Evolutionary conservation across 2,888 invertebrate species (phyloP), one percentile per base, ranked within the genome.

Genomic region (Cosmorhoe ocellata): DNA sequence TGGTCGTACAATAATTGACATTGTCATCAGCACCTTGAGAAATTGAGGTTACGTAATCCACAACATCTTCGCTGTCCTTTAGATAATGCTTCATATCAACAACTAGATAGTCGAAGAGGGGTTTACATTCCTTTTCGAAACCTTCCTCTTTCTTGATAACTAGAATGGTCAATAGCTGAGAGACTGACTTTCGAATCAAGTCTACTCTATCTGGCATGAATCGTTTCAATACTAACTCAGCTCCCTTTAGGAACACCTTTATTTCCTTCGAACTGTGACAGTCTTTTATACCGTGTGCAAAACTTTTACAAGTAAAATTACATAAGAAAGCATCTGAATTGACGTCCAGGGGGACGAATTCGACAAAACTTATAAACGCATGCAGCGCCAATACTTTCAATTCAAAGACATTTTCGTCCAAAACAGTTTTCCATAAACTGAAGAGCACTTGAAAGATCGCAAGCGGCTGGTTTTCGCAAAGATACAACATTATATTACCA

Each of bases 381-480:
- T 93, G 90, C 30, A 94, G 79, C 9, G 85, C 80, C 44, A 91
- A 71, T 0, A 92, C 66, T 73, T 91, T 92, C 32, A 90, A 85
- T 58, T 93, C 91, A 4, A 81, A 67, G 22, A 91, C 79, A 11
- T 78, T 76, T 51, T 87, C 85, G 9, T 78, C 71, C 22, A 91
- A 73, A 3, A 93, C 79, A 27, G 84, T 84, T 12, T 82, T 74
- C 74, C 91, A 91, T 1, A 93, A 65, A 41, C 81, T 73, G 39
- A 91, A 76, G 11, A 93, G 67, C 49, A 92, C 81, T 64, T 86
- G 87, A 56, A 93, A 91, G 42, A 94, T 66, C n/a, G 81, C 75
- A 30, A 84, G 65, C 2, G 91, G 91, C 59, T 81, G 83, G 39
- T 89, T 80, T 61, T 76, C 75, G 58, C 87, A 89, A 0, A 90